Conservation (phyloP, 2,888 invertebrate genomes). For the Platycheirus albimanus region DNA sequence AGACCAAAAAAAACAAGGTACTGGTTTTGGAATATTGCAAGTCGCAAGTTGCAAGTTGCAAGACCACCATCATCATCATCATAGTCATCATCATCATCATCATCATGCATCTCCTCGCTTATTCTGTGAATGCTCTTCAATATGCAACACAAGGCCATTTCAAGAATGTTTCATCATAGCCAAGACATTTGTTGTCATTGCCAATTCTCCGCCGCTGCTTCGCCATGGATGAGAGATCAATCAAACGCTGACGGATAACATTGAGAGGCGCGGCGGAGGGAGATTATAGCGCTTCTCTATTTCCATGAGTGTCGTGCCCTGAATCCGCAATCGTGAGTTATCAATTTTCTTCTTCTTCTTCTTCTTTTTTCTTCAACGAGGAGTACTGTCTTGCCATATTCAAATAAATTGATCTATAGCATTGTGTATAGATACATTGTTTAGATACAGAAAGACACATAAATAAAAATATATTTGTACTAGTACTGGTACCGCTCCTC, state of each 20-base stretch:
- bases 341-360: constrained; percentile 52
- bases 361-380: too few species aligned
- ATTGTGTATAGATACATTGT: constrained; percentile 50
- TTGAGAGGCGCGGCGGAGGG: constrained; percentile 17
- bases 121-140: constrained; percentile 65
- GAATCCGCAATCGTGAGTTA: constrained; percentile 69
- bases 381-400: constrained; percentile 32
- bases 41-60: constrained; percentile 53
- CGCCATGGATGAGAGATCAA: constrained; percentile 71
- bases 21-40: constrained; percentile 57
- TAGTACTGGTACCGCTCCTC: constrained; percentile 67
- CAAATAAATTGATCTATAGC: constrained; percentile 39
- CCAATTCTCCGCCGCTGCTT: constrained; percentile 67
- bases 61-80: constrained; percentile 59
- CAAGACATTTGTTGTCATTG: constrained; percentile 74
- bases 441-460: constrained; percentile 47
- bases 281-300: constrained; percentile 53
- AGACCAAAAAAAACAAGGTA: not conserved
- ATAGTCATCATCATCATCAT: constrained; percentile 7
- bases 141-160: constrained; percentile 74
- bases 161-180: constrained; percentile 73
- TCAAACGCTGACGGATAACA: constrained; percentile 53
- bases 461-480: too few species aligned
- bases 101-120: constrained; percentile 46
- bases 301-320: constrained; percentile 70